These are phyloP conservation scores for Karalla daura DNA, from an alignment of 2,797 vertebrate genomes.

Conservation along the genomic window DNA sequence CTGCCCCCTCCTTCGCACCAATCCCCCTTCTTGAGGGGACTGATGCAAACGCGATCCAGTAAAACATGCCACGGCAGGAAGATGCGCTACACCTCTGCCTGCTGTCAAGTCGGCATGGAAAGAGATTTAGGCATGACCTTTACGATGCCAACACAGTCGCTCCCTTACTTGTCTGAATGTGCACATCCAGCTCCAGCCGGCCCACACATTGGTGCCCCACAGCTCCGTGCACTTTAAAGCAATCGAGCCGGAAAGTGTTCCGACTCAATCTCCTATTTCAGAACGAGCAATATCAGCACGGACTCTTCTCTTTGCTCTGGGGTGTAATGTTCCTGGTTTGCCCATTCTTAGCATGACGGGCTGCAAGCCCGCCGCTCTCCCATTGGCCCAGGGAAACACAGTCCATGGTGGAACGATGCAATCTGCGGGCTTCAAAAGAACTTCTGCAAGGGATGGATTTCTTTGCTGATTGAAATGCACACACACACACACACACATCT, in stretches of 20 bases:
- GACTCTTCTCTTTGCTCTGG: conserved; percentile 27
- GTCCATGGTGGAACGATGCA: background rate
- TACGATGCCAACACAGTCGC: background rate
- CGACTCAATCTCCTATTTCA: conserved; percentile 29
- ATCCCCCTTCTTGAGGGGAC: background rate
- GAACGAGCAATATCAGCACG: conserved; percentile 26
- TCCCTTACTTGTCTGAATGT: conserved; percentile 35
- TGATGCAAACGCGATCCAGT: conserved; percentile 7
- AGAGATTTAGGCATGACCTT: conserved; percentile 45
- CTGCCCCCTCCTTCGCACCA: background rate
- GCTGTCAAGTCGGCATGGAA: conserved; percentile 31
- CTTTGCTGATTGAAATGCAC: too few species aligned
- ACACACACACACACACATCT: too few species aligned
- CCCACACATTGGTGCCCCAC: conserved; percentile 9
- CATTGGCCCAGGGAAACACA: background rate
- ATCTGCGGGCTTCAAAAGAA: conserved; percentile 4
- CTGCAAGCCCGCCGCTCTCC: background rate
- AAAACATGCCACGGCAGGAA: background rate
- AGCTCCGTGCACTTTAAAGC: conserved; percentile 35
- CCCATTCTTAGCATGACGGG: conserved; percentile 12
- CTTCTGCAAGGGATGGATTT: background rate
- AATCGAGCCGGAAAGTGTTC: conserved; percentile 30
- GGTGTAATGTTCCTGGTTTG: conserved; percentile 33
- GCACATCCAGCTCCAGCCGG: conserved; percentile 28
- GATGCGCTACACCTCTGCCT: conserved; percentile 11